Evolutionary conservation across 2,113 vertebrate genomes (phyloP), one percentile per base, ranked within the genome.

Genomic region (Struthio camelus): DNA sequence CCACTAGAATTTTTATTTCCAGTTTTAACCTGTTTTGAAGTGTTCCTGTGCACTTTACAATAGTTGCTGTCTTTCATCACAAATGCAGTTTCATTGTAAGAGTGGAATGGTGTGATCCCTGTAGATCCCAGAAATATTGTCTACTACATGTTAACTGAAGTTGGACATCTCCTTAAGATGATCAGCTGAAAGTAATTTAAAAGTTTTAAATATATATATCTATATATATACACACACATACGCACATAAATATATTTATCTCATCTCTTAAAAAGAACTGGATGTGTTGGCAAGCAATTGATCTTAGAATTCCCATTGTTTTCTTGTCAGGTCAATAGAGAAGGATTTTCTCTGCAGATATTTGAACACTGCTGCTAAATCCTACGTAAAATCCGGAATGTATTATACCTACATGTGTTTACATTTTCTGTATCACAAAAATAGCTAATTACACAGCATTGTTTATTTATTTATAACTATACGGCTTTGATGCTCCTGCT

Each of bases 251-350:
- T 40, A 38, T 15, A 54, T 30, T 56, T 30, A 56, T 40, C 80
- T 92, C 88, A 40, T 85, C 75, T 91, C 89, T 77, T 59, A 59
- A 38, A 87, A 87, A 85, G 51, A 91, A 62, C 42, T 83, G 40
- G 91, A 89, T 30, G 17, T 77, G 54, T 71, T 93, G 89, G 89
- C 87, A 97, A 90, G 83, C 53, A 90, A 81, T 10, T 34, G 42
- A 70, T 85, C 73, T 75, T 83, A 72, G 65, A 95, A 94, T 90
- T 96, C 85, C 85, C 89, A 88, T 67, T 59, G 15, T 81, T 90
- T 94, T 91, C 91, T 90, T 94, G 94, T 94, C 95, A 91, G 91
- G 96, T 96, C 91, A 97, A 94, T 71, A 95, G 64, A 89, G 85
- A 87, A 93, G 79, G 54, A 88, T 95, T 95, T 96, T 89, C 77